Evolutionary conservation across 2,113 vertebrate genomes (phyloP), one percentile per base, ranked within the genome.

Genomic region (Odontesthes bonariensis): DNA sequence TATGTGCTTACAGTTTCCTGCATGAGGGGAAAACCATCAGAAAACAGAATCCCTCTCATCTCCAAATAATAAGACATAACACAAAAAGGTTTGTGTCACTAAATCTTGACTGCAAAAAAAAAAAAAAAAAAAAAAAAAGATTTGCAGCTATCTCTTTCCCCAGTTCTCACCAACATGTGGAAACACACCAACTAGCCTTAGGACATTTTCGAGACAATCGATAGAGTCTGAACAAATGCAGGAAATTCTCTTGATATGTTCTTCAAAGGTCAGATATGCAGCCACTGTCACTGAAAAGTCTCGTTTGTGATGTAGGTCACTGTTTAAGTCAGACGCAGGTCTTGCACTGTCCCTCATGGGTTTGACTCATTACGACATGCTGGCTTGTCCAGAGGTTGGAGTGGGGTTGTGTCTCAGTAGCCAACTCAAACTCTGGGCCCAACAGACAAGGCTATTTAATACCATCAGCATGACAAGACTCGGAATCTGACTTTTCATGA

Each of bases 171-270:
- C 33, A 23, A 8, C 3, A 6, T 54, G 33, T 10, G 33, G 32
- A 23, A 35, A 31, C 7, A 55, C 35, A 16, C 57, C 31, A 35
- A 67, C 42, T 56, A 71, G 67, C 22, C 62, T 44, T 44, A 16
- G 42, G 60, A 60, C 42, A 62, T 70, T 63, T 65, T 22, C 17
- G 40, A 32, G 44, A 23, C 66, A 40, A n/a, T n/a, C n/a, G n/a
- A n/a, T n/a, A n/a, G n/a, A n/a, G 42, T 27, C 40, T 54, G 54
- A 69, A 54, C 2, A 13, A 32, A 54, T 53, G 69, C 71, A 47
- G 55, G 31, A 33, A 51, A 60, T 80, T 81, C 51, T 47, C 57
- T 31, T 61, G 66, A 61, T 62, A 83, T 87, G 82, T 56, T 71
- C 69, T 64, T 70, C 2, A 78, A 87, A 87, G 74, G 81, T 76